phyloP scores from a whole-genome alignment of 2,888 invertebrate species.

The Heliothis peltigera region DNA sequence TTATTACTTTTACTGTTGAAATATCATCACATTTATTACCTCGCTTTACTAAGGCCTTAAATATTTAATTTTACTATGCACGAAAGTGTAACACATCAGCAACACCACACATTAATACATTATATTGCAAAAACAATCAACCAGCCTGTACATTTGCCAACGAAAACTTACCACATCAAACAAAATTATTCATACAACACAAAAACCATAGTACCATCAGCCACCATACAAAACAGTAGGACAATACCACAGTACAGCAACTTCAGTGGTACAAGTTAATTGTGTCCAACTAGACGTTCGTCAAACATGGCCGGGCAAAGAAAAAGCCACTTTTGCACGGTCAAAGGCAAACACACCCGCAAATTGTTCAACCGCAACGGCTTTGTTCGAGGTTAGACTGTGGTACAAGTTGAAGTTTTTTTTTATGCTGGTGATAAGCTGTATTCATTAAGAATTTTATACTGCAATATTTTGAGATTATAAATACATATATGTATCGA shows the following conservation, averaged over 20 bases:
- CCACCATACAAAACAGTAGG: constrained; percentile 43
- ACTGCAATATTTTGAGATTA: too few relatives aligned
- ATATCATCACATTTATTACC: neutral
- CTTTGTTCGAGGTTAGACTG: constrained; percentile 65
- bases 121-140: constrained; percentile 21
- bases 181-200: constrained; percentile 51
- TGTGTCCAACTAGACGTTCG: constrained; percentile 60
- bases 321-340: constrained; percentile 73
- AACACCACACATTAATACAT: neutral
- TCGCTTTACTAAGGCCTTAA: neutral
- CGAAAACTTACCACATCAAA: constrained; percentile 15
- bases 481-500: too few relatives aligned
- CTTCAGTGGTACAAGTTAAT: constrained; percentile 59
- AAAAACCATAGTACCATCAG: constrained; percentile 34
- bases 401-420: constrained; percentile 56
- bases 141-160: neutral
- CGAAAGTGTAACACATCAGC: neutral
- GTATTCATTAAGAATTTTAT: neutral
- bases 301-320: constrained; percentile 66
- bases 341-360: constrained; percentile 78
- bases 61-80: neutral
- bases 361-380: constrained; percentile 77
- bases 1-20: neutral
- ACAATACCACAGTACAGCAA: constrained; percentile 47
- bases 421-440: constrained; percentile 1